Conservation (phyloP, 1,140 invertebrate genomes). For the Carcinoscorpius rotundicauda region DNA sequence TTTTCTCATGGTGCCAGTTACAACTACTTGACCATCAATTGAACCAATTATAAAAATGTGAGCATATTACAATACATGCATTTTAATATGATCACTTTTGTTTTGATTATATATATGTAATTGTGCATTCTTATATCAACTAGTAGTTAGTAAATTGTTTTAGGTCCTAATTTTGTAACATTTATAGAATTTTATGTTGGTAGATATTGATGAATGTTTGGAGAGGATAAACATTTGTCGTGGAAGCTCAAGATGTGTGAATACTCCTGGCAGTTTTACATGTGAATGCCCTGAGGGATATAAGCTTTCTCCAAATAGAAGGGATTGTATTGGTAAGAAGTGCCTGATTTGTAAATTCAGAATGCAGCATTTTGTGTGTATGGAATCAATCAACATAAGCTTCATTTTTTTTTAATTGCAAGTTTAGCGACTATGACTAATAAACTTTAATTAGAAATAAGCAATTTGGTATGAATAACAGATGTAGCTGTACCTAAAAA, state of each 20-base stretch:
- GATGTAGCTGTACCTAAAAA: too few species aligned
- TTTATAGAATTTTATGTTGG: slow-evolving; percentile 39
- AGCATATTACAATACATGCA: too few species aligned
- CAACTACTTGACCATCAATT: too few species aligned
- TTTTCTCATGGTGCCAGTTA: too few species aligned
- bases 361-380: too few species aligned
- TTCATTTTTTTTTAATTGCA: too few species aligned
- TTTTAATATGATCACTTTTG: too few species aligned
- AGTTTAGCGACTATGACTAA: too few species aligned
- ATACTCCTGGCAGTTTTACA: slow-evolving; percentile 66
- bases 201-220: slow-evolving; percentile 59
- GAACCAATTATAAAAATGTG: too few species aligned
- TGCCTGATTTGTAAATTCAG: neutral
- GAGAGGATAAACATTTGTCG: slow-evolving; percentile 55
- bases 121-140: neutral
- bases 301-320: slow-evolving; percentile 48
- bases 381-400: too few species aligned
- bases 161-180: slow-evolving; percentile 20
- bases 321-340: slow-evolving; percentile 55
- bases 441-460: too few species aligned
- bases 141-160: slow-evolving; percentile 23
- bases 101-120: neutral
- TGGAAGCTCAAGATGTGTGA: slow-evolving; percentile 64
- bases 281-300: slow-evolving; percentile 81
- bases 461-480: too few species aligned